Conservation (phyloP, 2,113 vertebrate genomes). For the Ia io region DNA sequence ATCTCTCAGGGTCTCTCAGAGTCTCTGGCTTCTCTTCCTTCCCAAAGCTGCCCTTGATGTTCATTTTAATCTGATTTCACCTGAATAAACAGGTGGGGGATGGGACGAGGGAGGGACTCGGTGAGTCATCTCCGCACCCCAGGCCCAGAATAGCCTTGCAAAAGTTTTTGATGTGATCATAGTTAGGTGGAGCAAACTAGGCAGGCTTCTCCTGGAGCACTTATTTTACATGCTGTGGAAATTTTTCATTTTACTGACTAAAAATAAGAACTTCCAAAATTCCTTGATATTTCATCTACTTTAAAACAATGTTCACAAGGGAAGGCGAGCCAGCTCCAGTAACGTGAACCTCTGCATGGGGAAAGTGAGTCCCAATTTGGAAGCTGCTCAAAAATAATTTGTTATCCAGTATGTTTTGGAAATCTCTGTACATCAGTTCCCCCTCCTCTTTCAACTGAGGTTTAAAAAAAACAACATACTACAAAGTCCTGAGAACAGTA, state of each 20-base stretch:
- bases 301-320: slow-evolving; percentile 49
- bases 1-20: not conserved
- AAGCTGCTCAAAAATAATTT: slow-evolving; percentile 41
- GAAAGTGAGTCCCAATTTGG: slow-evolving; percentile 8
- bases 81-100: slow-evolving; percentile 23
- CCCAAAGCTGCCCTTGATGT: not conserved
- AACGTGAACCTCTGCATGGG: not conserved
- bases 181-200: slow-evolving; percentile 5
- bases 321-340: slow-evolving; percentile 26
- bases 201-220: not conserved
- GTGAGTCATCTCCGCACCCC: slow-evolving; percentile 38
- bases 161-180: not conserved
- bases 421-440: not conserved
- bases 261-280: slow-evolving; percentile 50
- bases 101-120: not conserved
- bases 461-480: not conserved
- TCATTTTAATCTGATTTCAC: slow-evolving; percentile 44
- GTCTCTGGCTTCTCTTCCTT: not conserved
- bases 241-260: slow-evolving; percentile 42
- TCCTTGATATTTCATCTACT: slow-evolving; percentile 51
- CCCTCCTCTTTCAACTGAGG: not conserved
- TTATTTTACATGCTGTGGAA: slow-evolving; percentile 29
- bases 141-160: slow-evolving; percentile 44
- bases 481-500: not conserved
- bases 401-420: not conserved